A percentile compares a stretch with the other conserved stretches of the same genome.
These are phyloP conservation scores for Tolmerus cingulatus DNA, from an alignment of 2,888 invertebrate species.

Conservation along the genomic window DNA sequence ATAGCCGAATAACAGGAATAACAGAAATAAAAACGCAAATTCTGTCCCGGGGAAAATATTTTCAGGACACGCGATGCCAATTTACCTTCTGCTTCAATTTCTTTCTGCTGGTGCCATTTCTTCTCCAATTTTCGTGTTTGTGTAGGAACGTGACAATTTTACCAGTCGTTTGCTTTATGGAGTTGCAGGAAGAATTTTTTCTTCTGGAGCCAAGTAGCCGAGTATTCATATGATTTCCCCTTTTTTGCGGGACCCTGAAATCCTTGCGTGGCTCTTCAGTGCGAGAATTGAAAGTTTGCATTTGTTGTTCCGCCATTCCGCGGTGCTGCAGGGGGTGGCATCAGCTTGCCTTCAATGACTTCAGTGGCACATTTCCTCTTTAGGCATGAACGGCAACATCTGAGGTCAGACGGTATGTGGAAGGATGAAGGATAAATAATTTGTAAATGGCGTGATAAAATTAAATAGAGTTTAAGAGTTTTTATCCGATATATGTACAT, in stretches of 20 bases:
- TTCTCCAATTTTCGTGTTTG: conserved; percentile 31
- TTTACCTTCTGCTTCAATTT: conserved; percentile 39
- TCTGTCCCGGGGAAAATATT: conserved; percentile 8
- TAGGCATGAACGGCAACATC: not conserved
- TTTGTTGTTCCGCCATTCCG: not conserved
- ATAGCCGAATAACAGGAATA: conserved; percentile 29
- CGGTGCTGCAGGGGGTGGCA: not conserved
- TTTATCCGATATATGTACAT: not conserved
- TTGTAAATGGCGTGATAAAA: not conserved
- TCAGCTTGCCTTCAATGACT: not conserved
- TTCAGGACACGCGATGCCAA: conserved; percentile 38
- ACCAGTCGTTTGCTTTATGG: conserved; percentile 36
- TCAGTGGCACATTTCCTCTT: not conserved
- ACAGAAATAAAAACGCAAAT: conserved; percentile 39
- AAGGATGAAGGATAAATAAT: not conserved
- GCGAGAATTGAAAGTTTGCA: conserved; percentile 35
- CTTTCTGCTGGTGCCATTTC: conserved; percentile 30
- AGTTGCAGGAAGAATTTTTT: conserved; percentile 30
- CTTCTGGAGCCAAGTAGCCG: not conserved
- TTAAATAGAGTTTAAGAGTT: not conserved
- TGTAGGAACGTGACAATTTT: conserved; percentile 36
- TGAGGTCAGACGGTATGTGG: not conserved
- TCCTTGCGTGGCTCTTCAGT: not conserved
- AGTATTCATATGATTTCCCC: conserved; percentile 25
- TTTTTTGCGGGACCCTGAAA: not conserved